Base-by-base conservation (phyloP, 2,888 invertebrate genomes). In the Drosophila austrosaltans region DNA sequence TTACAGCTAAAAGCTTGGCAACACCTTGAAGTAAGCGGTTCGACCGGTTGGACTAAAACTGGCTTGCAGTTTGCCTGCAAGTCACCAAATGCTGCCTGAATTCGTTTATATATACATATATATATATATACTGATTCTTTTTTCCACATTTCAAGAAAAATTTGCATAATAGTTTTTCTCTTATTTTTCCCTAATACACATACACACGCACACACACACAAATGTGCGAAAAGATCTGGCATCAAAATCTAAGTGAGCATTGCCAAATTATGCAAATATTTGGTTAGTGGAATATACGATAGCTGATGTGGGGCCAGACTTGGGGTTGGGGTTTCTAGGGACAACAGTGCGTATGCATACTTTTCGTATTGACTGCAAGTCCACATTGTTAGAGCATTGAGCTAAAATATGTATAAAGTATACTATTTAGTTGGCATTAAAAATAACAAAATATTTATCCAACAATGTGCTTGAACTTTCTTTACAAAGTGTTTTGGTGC, bases 261-360 rank as follows among this genome's bases (percentile, higher is more conserved):
- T 78, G 73, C 75, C 76, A 81, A 83, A 86, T 86, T 88, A 83
- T 83, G 88, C 79, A 83, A 83, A 83, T 88, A 69, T 78, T 80
- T 76, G 68, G 77, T 25, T 53, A 63, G 64, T 69, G 66, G 59
- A 42, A 66, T 25, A 72, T 68, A 53, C 28, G 48, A 63, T 44
- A 42, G 54, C 30, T 58, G 16, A 5, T 5, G n/a, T 28, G 8
- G n/a, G 7, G 6, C n/a, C 25, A 16, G 12, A 39, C 10, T 53
- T 40, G 42, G 53, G 30, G 44, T 48, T 12, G 40, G 30, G 40
- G 30, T 60, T 39, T 54, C 30, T 28, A 44, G 62, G 48, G 60
- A 78, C 75, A 80, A 80, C 81, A 56, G 60, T 82, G 85, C 82
- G 85, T 77, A 82, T 82, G 66, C 69, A 72, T 82, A 87, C 82